phyloP scores from a whole-genome alignment of 2,113 vertebrate species.

The Stigmatopora nigra region DNA sequence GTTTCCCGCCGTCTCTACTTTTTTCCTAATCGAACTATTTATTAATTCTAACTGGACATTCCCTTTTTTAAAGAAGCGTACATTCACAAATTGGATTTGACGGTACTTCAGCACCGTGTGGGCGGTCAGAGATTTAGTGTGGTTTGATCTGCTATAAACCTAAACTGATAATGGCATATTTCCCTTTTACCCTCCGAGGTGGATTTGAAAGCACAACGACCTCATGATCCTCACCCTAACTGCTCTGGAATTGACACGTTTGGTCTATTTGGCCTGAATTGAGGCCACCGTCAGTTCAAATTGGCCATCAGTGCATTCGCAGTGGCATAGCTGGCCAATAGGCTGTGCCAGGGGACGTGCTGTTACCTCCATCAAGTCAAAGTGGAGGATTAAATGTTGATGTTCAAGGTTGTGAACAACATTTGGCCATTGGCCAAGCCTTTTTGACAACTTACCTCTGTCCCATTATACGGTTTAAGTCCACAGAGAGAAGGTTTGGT shows the following conservation, averaged over 20 bases:
- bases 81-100: constrained; percentile 4
- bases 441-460: constrained; percentile 24
- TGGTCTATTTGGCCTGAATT: constrained; percentile 22
- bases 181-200: constrained; percentile 1
- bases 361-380: constrained; percentile 34
- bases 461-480: not conserved
- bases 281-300: constrained; percentile 3
- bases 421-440: constrained; percentile 37
- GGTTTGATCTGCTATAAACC: not conserved
- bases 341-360: constrained; percentile 44
- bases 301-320: constrained; percentile 20
- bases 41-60: not conserved
- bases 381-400: constrained; percentile 50
- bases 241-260: constrained; percentile 13
- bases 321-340: constrained; percentile 22
- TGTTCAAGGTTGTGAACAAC: constrained; percentile 37
- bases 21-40: no score
- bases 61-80: not conserved
- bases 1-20: no score
- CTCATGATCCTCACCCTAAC: not conserved
- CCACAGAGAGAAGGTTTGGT: no score
- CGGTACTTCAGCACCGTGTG: not conserved
- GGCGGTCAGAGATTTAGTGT: not conserved
- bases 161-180: not conserved
- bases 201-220: not conserved